Evolutionary conservation across 2,113 vertebrate genomes (phyloP), one percentile per base, ranked within the genome.

Genomic region (Hippoglossus stenolepis): DNA sequence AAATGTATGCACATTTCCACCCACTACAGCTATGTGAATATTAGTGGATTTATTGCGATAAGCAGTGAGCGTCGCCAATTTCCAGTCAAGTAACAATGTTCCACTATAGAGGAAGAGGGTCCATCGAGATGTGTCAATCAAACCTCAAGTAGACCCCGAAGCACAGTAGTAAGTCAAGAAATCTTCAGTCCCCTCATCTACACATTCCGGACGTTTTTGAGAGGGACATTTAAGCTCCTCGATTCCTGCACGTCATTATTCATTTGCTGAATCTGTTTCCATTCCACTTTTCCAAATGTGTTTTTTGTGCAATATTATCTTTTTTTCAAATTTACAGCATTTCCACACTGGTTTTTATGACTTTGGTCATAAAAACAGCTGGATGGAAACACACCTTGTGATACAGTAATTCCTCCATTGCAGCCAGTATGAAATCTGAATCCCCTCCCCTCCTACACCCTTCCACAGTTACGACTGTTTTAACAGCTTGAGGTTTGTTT

Each of bases 401-500:
- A 67, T 71, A 61, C 1, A 26, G 35, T 12, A 12, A 51, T 35
- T 73, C 23, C 31, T 79, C 53, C 45, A 59, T 11, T 68, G 8
- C 17, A 26, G 47, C 35, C 21, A 65, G 58, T 26, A 17, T 49
- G 13, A 72, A 43, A 45, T 67, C 18, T 31, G 5, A 54, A 26
- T 20, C 61, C 20, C 63, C 49, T 9, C 26, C 26, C 40, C 65
- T 8, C 65, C 17, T 49, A n/a, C 28, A 8, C 31, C 15, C 11
- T 14, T 23, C 3, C 2, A 3, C 3, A 12, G 23, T 28, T 13
- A 24, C 24, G 31, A 69, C 20, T 61, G 38, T 11, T 53, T 20
- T 11, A 40, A 21, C 12, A 26, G 38, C n/a, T 31, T 59, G 18
- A 49, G 31, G 60, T 72, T 54, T 64, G 38, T 65, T 58, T 73